phyloP scores from a whole-genome alignment of 2,888 invertebrate species.

The Myathropa florea region DNA sequence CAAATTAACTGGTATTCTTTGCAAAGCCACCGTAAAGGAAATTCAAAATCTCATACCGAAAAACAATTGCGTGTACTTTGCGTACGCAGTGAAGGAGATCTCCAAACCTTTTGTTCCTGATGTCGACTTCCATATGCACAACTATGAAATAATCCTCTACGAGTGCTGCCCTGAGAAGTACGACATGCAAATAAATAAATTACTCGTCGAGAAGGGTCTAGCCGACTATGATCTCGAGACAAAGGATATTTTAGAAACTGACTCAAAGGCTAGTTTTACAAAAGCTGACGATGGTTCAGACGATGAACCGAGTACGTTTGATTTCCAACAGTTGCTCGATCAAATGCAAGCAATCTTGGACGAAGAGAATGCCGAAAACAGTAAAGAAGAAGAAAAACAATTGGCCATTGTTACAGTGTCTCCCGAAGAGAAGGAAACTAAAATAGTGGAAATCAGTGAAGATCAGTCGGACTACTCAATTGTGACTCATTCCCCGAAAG shows the following conservation, averaged over 20 bases:
- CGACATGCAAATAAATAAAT: slow-evolving; percentile 67
- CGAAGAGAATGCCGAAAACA: slow-evolving; percentile 27
- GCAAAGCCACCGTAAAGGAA: slow-evolving; percentile 41
- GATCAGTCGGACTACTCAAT: background rate
- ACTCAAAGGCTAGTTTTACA: slow-evolving; percentile 42
- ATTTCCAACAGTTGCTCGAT: slow-evolving; percentile 44
- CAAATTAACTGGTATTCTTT: slow-evolving; percentile 72
- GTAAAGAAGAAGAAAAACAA: background rate
- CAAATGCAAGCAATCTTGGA: slow-evolving; percentile 34
- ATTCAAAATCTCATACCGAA: slow-evolving; percentile 15
- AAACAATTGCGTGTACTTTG: slow-evolving; percentile 22
- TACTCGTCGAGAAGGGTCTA: slow-evolving; percentile 69
- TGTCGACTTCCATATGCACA: background rate
- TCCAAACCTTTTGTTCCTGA: background rate
- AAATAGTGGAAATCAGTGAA: slow-evolving; percentile 38
- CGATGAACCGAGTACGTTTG: slow-evolving; percentile 17
- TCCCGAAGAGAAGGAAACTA: slow-evolving; percentile 14
- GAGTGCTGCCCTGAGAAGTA: slow-evolving; percentile 45
- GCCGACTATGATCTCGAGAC: slow-evolving; percentile 69
- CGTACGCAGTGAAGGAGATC: slow-evolving; percentile 38
- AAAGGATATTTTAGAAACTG: slow-evolving; percentile 70
- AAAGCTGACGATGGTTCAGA: slow-evolving; percentile 48
- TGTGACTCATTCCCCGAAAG: background rate
- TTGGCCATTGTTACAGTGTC: slow-evolving; percentile 6
- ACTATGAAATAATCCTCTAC: slow-evolving; percentile 50